phyloP scores from a whole-genome alignment of 2,888 invertebrate species.

The Cryptocheilus praepositus region DNA sequence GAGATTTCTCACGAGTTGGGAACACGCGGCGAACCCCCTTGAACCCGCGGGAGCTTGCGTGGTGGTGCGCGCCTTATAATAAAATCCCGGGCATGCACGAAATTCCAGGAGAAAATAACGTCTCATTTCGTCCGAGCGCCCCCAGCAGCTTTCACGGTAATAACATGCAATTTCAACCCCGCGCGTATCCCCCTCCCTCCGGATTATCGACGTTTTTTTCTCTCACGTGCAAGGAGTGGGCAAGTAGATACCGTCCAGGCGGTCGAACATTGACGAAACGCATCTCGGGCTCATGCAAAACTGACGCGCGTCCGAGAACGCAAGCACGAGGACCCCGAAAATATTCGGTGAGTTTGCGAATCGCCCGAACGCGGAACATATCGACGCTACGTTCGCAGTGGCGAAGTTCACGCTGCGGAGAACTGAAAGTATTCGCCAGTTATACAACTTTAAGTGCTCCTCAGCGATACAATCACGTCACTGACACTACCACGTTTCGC shows the following conservation, averaged over 20 bases:
- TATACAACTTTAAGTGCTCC: too few relatives aligned
- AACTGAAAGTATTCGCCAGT: too few relatives aligned
- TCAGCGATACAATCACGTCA: too few relatives aligned
- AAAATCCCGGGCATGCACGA: conserved; percentile 49
- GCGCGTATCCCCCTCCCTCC: conserved; percentile 19
- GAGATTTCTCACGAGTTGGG: background rate
- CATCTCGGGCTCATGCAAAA: too few relatives aligned
- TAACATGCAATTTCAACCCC: conserved; percentile 61
- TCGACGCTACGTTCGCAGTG: too few relatives aligned
- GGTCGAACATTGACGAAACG: too few relatives aligned
- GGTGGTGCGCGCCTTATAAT: conserved; percentile 40
- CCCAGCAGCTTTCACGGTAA: conserved; percentile 54
- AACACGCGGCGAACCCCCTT: conserved; percentile 41
- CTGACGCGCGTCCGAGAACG: too few relatives aligned
- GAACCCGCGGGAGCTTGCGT: conserved; percentile 38
- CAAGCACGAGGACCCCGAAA: too few relatives aligned
- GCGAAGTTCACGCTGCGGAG: too few relatives aligned
- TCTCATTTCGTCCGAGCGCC: conserved; percentile 60
- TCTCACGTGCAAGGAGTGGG: conserved; percentile 9
- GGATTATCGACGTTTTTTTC: conserved; percentile 9
- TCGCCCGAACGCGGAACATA: too few relatives aligned
- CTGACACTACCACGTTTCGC: too few relatives aligned
- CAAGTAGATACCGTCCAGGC: background rate
- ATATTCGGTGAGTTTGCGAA: too few relatives aligned
- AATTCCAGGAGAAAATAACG: conserved; percentile 64